A percentile compares a stretch with the other conserved stretches of the same genome.
These are phyloP conservation scores for Nesometra sesokonis DNA, from an alignment of 35 echinoderm and acorn worm genomes.

Conservation along the genomic window DNA sequence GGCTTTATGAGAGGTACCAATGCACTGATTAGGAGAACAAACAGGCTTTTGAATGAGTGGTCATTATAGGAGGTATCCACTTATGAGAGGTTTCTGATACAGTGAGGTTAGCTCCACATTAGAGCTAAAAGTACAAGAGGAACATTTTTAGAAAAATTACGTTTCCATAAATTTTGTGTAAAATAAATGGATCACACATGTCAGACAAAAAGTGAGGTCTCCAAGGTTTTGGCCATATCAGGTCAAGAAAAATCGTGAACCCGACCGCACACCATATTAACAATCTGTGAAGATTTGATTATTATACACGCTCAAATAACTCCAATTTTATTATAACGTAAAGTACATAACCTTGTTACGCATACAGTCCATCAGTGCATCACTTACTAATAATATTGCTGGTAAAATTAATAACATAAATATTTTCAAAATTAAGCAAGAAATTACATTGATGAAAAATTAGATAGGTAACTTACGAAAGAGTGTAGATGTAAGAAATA, in stretches of 20 bases:
- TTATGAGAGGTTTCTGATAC: no score
- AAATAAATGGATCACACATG: no score
- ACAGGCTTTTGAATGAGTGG: no score
- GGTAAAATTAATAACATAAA: neutral
- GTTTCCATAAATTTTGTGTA: no score
- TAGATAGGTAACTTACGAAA: neutral
- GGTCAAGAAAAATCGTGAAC: neutral
- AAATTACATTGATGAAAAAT: neutral
- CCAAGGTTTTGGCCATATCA: neutral
- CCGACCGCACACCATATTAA: neutral
- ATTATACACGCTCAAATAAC: neutral
- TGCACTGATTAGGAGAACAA: no score
- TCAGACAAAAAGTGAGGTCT: no score
- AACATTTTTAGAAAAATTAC: no score
- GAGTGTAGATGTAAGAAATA: neutral
- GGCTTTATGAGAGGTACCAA: no score
- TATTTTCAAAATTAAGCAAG: neutral
- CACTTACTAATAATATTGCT: neutral
- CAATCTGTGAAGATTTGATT: neutral
- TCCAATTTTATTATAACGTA: neutral
- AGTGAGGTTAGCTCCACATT: no score
- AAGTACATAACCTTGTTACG: neutral
- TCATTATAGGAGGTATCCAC: no score
- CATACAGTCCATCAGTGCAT: neutral
- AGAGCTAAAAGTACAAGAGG: no score